phyloP scores from a whole-genome alignment of 1,140 invertebrate species.

The Nasonia giraulti region DNA sequence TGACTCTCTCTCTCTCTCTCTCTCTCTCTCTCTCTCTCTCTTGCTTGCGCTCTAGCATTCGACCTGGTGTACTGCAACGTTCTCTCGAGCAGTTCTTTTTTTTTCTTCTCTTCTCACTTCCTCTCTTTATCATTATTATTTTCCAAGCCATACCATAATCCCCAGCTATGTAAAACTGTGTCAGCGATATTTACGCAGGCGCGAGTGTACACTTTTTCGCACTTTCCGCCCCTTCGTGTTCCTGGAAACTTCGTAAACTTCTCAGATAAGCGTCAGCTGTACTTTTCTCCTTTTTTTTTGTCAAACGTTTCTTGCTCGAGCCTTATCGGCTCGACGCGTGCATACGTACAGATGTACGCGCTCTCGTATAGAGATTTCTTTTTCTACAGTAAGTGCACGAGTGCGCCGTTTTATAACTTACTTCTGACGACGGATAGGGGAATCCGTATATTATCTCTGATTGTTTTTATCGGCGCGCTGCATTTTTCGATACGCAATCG shows the following conservation, averaged over 20 bases:
- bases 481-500: too few relatives aligned
- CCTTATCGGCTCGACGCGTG: not conserved
- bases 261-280: not conserved
- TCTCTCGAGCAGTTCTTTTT: not conserved
- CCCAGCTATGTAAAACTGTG: too few relatives aligned
- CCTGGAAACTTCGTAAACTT: not conserved
- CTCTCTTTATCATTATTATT: not conserved
- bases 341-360: too few relatives aligned
- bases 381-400: too few relatives aligned
- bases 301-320: not conserved
- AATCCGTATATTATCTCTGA: too few relatives aligned
- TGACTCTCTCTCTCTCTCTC: conserved; percentile 11
- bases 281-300: not conserved
- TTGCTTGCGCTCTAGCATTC: not conserved
- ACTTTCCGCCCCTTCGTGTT: not conserved
- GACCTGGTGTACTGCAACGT: not conserved
- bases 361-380: too few relatives aligned
- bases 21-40: not conserved
- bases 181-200: too few relatives aligned
- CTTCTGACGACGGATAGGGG: too few relatives aligned
- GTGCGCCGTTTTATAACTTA: too few relatives aligned
- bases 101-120: not conserved
- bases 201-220: not conserved
- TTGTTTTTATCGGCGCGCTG: too few relatives aligned
- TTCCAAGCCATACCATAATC: not conserved